A percentile compares a stretch with the other conserved stretches of the same genome.
These are phyloP conservation scores for Anorthoa munda DNA, from an alignment of 2,888 invertebrate genomes.

Conservation along the genomic window DNA sequence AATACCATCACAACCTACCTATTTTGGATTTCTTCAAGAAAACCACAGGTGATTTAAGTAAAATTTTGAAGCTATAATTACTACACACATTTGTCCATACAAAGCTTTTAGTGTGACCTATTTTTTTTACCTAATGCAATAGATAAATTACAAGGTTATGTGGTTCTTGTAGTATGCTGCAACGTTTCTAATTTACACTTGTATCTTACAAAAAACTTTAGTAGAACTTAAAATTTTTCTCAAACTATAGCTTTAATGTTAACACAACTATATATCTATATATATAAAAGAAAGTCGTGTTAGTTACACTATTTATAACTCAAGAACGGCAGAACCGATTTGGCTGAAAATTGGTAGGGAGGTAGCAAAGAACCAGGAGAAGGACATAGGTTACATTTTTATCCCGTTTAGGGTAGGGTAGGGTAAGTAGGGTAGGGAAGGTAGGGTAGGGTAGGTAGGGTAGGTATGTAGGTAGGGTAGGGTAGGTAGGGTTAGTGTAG, in stretches of 20 bases:
- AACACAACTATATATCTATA: neutral
- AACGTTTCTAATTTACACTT: neutral
- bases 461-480: too few species aligned
- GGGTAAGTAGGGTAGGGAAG: too few species aligned
- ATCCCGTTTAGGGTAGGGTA: too few species aligned
- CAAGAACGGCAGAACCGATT: too few species aligned
- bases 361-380: too few species aligned
- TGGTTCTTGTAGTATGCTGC: neutral
- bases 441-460: too few species aligned
- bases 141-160: slow-evolving; percentile 13
- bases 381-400: too few species aligned
- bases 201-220: neutral
- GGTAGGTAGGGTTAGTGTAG: too few species aligned
- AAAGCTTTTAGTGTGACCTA: neutral
- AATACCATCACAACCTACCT: slow-evolving; percentile 72
- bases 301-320: too few species aligned
- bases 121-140: neutral
- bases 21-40: slow-evolving; percentile 81
- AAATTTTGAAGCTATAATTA: neutral
- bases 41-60: slow-evolving; percentile 77
- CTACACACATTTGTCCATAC: neutral
- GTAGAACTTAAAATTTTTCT: too few species aligned
- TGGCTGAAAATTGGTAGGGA: too few species aligned
- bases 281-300: too few species aligned
- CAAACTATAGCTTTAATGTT: neutral